phyloP scores from a whole-genome alignment of 2,113 vertebrate genomes.

The Origma solitaria region DNA sequence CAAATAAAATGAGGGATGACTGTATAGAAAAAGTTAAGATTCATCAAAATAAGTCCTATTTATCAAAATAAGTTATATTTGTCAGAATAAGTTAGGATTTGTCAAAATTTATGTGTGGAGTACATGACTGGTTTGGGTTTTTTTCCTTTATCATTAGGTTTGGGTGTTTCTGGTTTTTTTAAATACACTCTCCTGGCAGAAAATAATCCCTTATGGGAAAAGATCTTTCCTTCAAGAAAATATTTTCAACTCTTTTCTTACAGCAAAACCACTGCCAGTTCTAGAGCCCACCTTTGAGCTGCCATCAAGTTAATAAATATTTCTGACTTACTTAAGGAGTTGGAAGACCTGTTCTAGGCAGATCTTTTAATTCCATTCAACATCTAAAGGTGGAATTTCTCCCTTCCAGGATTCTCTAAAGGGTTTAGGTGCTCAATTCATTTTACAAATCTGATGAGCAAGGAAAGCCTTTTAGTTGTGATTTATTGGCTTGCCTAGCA shows the following conservation, averaged over 20 bases:
- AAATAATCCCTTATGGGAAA: neutral
- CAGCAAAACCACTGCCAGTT: neutral
- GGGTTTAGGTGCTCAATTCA: neutral
- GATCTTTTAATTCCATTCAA: neutral
- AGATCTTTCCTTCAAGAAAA: neutral
- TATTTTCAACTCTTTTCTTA: neutral
- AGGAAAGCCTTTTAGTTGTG: neutral
- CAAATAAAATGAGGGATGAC: neutral
- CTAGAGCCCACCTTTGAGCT: neutral
- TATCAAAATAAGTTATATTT: neutral
- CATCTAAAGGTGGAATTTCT: neutral
- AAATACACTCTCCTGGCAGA: neutral
- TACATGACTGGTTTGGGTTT: accelerated
- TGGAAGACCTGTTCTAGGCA: neutral
- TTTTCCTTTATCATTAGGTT: neutral
- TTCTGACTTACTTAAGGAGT: neutral
- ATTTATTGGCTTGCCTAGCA: neutral
- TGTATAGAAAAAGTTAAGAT: neutral
- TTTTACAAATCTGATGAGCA: neutral
- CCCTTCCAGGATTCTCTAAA: neutral
- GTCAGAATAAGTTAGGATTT: neutral
- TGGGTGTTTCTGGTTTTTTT: neutral
- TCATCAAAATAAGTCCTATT: neutral
- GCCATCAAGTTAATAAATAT: neutral
- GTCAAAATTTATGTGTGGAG: neutral